These are phyloP conservation scores for Cataglyphis livida DNA, from an alignment of 2,888 invertebrate species.

Conservation along the genomic window DNA sequence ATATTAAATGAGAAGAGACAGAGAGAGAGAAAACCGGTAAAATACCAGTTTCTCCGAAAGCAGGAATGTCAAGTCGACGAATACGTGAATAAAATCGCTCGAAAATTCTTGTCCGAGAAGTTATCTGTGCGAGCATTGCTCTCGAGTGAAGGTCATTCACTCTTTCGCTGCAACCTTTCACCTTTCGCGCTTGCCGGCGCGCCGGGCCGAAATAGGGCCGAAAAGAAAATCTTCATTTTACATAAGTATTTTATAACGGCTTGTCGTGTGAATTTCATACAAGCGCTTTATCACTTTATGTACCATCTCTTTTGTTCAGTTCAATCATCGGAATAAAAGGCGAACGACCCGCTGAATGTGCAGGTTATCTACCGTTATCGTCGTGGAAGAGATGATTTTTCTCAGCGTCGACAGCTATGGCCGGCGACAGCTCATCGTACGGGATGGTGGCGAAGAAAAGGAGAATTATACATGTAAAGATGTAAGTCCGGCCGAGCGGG, in stretches of 20 bases:
- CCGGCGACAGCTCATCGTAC: not conserved
- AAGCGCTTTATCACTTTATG: not conserved
- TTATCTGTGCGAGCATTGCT: not conserved
- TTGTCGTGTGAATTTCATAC: not conserved
- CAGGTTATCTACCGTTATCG: slow-evolving; percentile 21
- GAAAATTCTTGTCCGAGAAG: not conserved
- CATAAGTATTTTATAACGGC: not conserved
- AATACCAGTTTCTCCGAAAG: not conserved
- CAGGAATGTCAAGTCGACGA: not conserved
- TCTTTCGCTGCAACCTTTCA: not conserved
- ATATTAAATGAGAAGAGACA: not conserved
- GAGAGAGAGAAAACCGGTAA: not conserved
- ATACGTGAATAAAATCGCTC: not conserved
- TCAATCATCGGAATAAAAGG: not conserved
- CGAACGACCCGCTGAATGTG: not conserved
- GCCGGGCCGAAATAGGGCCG: not conserved
- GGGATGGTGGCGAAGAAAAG: slow-evolving; percentile 58
- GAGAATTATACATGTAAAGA: slow-evolving; percentile 51
- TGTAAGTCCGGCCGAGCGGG: slow-evolving; percentile 62
- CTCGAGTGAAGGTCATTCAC: not conserved
- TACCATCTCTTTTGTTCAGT: not conserved
- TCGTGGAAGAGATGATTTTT: slow-evolving; percentile 33
- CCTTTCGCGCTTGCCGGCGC: not conserved
- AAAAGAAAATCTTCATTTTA: not conserved
- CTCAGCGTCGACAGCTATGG: not conserved